These are phyloP conservation scores for Eriocheir sinensis DNA, from an alignment of 1,140 invertebrate species.

Conservation along the genomic window DNA sequence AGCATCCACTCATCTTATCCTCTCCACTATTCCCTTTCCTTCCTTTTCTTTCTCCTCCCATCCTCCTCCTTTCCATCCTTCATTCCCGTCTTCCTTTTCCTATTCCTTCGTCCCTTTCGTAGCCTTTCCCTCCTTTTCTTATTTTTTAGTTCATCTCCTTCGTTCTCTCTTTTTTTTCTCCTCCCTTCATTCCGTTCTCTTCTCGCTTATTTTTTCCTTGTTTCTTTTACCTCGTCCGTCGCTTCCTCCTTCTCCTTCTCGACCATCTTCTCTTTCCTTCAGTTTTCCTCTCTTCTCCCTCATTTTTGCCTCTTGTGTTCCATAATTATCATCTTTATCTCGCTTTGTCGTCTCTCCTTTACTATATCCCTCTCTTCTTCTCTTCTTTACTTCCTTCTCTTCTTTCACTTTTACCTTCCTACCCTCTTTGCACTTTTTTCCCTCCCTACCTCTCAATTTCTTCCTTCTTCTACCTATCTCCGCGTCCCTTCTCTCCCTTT, in stretches of 20 bases:
- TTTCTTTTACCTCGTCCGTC: background rate
- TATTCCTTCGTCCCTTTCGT: too few relatives aligned
- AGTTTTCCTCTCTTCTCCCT: background rate
- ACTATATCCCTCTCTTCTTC: background rate
- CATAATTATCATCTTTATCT: background rate
- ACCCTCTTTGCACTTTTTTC: background rate
- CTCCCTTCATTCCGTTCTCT: too few relatives aligned
- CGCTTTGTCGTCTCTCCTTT: background rate
- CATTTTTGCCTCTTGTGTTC: background rate
- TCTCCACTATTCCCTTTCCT: too few relatives aligned
- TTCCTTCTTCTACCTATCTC: too few relatives aligned
- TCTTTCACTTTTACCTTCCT: background rate
- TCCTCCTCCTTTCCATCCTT: too few relatives aligned
- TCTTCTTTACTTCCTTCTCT: background rate
- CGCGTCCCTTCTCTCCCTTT: background rate
- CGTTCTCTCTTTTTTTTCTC: conserved; percentile 31
- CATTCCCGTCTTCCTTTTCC: too few relatives aligned
- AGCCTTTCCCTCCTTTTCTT: too few relatives aligned
- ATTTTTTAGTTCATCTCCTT: background rate
- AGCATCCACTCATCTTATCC: too few relatives aligned
- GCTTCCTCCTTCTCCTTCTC: background rate
- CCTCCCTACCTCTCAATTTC: background rate
- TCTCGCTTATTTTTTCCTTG: too few relatives aligned
- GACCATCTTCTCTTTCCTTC: too few relatives aligned
- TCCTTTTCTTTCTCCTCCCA: too few relatives aligned